Evolutionary conservation across 2,797 vertebrate genomes (phyloP).

Genomic region (Hirundo rustica): DNA sequence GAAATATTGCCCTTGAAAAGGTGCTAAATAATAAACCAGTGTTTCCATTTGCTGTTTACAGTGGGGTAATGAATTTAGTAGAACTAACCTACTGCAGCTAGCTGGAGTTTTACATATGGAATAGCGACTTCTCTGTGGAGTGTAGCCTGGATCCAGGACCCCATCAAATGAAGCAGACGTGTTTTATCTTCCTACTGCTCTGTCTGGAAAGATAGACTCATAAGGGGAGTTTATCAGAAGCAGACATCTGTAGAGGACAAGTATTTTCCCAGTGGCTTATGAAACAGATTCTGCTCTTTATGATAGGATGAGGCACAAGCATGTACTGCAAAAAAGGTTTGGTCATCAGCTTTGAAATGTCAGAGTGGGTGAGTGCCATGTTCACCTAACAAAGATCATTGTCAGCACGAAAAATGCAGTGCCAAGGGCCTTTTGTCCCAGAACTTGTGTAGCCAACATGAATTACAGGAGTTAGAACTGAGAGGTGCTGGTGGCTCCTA

Average conservation of each 20-base stretch:
- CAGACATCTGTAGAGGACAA: neutral
- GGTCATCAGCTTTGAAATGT: neutral
- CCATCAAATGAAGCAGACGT: neutral
- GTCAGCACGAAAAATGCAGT: neutral
- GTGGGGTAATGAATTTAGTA: neutral
- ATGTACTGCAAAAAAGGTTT: neutral
- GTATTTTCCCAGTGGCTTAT: neutral
- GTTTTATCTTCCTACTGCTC: neutral
- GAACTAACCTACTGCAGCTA: neutral
- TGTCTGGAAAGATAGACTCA: neutral
- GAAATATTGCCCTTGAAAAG: neutral
- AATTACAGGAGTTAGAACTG: neutral
- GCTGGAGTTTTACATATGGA: neutral
- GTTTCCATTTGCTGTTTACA: neutral
- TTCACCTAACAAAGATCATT: neutral
- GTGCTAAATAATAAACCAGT: neutral
- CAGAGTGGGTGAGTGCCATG: neutral
- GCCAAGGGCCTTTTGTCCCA: neutral
- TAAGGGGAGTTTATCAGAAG: neutral
- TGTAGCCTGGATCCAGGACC: neutral
- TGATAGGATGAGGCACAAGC: neutral
- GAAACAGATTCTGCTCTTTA: neutral
- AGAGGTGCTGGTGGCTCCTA: neutral
- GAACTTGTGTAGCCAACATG: rapidly evolving
- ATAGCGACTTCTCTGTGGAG: neutral